These are phyloP conservation scores for Tyrophagus putrescentiae DNA, from an alignment of 1,140 invertebrate genomes.

Conservation along the genomic window DNA sequence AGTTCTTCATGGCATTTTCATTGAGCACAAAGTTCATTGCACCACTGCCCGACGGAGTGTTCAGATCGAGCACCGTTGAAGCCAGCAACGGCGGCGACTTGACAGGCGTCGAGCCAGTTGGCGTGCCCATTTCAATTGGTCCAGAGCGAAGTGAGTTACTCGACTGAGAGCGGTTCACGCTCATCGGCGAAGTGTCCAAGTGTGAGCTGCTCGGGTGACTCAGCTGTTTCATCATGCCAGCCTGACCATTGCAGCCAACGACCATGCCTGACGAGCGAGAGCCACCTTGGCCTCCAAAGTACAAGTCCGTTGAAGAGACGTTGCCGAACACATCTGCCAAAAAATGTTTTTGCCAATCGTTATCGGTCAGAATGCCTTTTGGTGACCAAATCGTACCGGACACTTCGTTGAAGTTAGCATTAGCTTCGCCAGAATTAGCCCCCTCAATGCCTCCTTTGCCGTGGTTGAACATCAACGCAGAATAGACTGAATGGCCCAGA, in stretches of 20 bases:
- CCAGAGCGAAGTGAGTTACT: neutral
- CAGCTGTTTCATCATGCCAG: slow-evolving; percentile 3
- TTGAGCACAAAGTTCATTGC: slow-evolving; percentile 12
- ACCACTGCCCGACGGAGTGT: neutral
- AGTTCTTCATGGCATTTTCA: slow-evolving; percentile 17
- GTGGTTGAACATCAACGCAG: no score
- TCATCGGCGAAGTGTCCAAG: neutral
- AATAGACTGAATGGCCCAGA: no score
- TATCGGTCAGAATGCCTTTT: neutral
- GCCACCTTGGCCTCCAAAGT: neutral
- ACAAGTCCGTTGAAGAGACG: neutral
- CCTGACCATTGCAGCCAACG: neutral
- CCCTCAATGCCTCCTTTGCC: no score
- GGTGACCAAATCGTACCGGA: neutral
- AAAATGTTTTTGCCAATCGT: no score
- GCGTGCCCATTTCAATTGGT: neutral
- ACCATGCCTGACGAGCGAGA: neutral
- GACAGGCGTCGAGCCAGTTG: neutral
- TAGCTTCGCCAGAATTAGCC: no score
- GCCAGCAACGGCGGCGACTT: neutral
- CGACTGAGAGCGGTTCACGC: neutral
- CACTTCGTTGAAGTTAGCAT: no score
- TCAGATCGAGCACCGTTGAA: neutral
- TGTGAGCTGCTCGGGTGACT: slow-evolving; percentile 2
- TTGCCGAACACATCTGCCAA: neutral